Evolutionary conservation across 2,797 vertebrate genomes (phyloP).

Genomic region (Luscinia megarhynchos): DNA sequence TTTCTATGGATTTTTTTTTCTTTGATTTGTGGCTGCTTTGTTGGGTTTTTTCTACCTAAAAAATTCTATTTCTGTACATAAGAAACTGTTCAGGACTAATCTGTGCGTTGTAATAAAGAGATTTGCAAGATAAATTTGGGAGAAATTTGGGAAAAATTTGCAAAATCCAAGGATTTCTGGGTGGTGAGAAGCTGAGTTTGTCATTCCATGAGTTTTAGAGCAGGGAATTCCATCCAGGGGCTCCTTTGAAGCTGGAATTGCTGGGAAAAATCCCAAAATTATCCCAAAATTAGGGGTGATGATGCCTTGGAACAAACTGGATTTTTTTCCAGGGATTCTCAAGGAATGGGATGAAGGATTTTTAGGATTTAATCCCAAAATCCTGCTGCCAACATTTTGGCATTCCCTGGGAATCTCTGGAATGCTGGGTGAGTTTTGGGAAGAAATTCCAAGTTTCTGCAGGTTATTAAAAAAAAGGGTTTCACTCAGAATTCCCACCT

Average conservation of each 20-base stretch:
- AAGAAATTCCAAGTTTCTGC: too few relatives aligned
- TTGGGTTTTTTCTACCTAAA: conserved; percentile 76
- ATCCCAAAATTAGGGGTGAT: neutral
- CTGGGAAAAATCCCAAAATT: neutral
- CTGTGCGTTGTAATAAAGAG: conserved; percentile 78
- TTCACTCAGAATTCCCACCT: too few relatives aligned
- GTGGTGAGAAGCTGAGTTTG: neutral
- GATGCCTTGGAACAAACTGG: accelerated
- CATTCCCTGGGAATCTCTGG: too few relatives aligned
- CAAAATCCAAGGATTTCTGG: accelerated
- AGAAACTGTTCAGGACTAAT: conserved; percentile 70
- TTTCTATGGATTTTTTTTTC: conserved; percentile 43
- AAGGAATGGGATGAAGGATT: neutral
- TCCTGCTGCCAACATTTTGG: too few relatives aligned
- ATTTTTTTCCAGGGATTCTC: neutral
- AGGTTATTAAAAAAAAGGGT: too few relatives aligned
- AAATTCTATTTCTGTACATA: conserved; percentile 78
- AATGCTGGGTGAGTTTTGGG: too few relatives aligned
- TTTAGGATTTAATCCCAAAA: too few relatives aligned
- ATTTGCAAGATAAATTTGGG: conserved; percentile 60
- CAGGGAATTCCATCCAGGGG: neutral
- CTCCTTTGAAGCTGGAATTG: accelerated
- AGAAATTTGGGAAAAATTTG: too few relatives aligned
- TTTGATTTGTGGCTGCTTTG: conserved; percentile 52
- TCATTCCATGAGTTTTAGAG: accelerated